Conservation (phyloP, 2,113 vertebrate genomes). For the Elanus axillaris region DNA sequence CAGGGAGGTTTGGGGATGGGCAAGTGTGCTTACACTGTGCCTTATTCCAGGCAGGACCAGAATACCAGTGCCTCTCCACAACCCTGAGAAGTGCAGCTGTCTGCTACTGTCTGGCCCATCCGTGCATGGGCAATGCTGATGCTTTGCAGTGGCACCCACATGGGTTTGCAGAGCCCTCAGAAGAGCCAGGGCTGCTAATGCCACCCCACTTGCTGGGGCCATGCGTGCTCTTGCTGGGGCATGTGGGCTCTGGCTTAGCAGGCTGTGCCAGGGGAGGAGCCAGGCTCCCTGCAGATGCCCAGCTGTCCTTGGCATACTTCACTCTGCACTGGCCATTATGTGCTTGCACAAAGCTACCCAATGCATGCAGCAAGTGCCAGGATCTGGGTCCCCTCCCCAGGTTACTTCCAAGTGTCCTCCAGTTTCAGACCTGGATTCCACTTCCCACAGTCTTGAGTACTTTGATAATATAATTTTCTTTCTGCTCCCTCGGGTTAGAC, state of each 20-base stretch:
- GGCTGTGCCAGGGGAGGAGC: background rate
- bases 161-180: background rate
- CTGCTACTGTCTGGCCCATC: background rate
- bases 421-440: background rate
- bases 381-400: background rate
- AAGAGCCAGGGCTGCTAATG: background rate
- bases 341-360: background rate
- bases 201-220: background rate
- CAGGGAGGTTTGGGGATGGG: background rate
- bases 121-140: fast-evolving
- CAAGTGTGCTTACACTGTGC: background rate
- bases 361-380: background rate
- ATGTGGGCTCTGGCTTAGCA: background rate
- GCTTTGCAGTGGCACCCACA: background rate
- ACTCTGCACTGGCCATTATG: fast-evolving
- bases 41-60: background rate
- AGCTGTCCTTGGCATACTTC: background rate
- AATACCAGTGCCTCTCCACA: background rate
- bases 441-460: background rate
- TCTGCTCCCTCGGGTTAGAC: background rate
- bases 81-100: background rate
- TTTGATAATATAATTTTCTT: background rate
- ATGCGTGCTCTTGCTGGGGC: background rate
- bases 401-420: background rate
- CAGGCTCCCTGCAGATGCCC: background rate